phyloP scores from a whole-genome alignment of 2,888 invertebrate species.

The Lycaena phlaeas region DNA sequence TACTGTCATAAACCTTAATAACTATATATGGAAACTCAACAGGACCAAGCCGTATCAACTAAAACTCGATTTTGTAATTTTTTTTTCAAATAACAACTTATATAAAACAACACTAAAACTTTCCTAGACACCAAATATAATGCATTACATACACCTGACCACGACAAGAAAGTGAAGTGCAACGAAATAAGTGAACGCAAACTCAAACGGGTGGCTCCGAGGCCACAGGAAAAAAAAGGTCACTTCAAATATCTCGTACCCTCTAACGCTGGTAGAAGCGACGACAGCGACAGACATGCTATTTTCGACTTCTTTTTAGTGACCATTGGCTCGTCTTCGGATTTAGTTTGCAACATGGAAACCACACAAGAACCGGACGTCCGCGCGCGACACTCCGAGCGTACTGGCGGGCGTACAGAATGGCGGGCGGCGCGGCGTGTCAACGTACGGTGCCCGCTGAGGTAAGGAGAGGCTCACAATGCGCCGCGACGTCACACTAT shows the following conservation, averaged over 20 bases:
- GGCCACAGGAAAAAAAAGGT: constrained; percentile 48
- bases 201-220: constrained; percentile 56
- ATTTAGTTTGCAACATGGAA: constrained; percentile 57
- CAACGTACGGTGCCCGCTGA: constrained; percentile 49
- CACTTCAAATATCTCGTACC: constrained; percentile 49
- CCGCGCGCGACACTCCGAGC: constrained; percentile 52
- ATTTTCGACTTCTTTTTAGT: constrained; percentile 68
- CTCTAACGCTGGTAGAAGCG: constrained; percentile 65
- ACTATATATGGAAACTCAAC: not conserved
- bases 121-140: constrained; percentile 31
- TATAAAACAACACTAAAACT: constrained; percentile 26
- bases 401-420: constrained; percentile 35
- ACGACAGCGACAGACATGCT: constrained; percentile 62
- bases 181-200: constrained; percentile 61
- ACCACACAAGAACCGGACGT: constrained; percentile 44
- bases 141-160: constrained; percentile 59
- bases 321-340: constrained; percentile 59
- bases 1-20: too few relatives aligned
- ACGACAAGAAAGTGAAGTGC: constrained; percentile 66
- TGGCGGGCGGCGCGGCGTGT: constrained; percentile 33
- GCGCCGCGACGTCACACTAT: constrained; percentile 5
- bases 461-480: constrained; percentile 46
- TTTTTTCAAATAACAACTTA: too few relatives aligned
- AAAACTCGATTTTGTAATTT: too few relatives aligned
- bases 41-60: too few relatives aligned